Evolutionary conservation across 2,113 vertebrate genomes (phyloP).

Genomic region (Triplophysa rosa): DNA sequence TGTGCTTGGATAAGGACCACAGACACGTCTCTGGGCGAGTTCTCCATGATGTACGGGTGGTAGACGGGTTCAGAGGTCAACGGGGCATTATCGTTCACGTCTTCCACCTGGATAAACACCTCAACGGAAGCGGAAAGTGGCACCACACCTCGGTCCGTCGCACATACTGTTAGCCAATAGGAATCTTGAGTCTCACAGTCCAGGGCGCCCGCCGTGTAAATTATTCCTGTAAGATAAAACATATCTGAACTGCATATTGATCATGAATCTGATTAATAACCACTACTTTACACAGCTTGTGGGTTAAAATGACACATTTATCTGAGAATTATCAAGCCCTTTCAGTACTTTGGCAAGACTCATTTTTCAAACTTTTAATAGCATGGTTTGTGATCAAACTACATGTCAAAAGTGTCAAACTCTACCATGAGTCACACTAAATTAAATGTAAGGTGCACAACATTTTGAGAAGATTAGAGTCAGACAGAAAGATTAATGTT

Average conservation of each 20-base stretch:
- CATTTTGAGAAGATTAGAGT: slow-evolving; percentile 29
- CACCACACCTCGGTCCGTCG: slow-evolving; percentile 85
- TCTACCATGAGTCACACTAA: slow-evolving; percentile 21
- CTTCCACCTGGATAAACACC: slow-evolving; percentile 93
- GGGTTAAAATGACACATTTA: slow-evolving; percentile 5
- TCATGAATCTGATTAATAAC: slow-evolving; percentile 3
- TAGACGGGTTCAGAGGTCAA: slow-evolving; percentile 94
- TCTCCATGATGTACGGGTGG: slow-evolving; percentile 88
- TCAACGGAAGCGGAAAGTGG: slow-evolving; percentile 88
- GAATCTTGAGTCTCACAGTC: slow-evolving; percentile 90
- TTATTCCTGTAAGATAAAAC: slow-evolving; percentile 77
- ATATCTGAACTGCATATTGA: slow-evolving; percentile 38
- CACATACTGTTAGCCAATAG: slow-evolving; percentile 91
- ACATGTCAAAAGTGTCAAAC: slow-evolving; percentile 4
- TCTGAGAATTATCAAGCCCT: background rate
- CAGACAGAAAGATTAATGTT: slow-evolving; percentile 11
- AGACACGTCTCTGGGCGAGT: slow-evolving; percentile 91
- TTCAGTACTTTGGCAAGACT: slow-evolving; percentile 18
- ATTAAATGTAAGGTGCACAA: slow-evolving; percentile 6
- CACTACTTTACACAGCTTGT: background rate
- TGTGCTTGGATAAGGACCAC: slow-evolving; percentile 92
- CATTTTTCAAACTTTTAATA: slow-evolving; percentile 30
- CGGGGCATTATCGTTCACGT: slow-evolving; percentile 94
- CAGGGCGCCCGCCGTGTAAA: slow-evolving; percentile 89
- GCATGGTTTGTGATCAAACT: slow-evolving; percentile 10